These are phyloP conservation scores for Ditylenchus dipsaci DNA, from an alignment of 1,140 invertebrate genomes.

Conservation along the genomic window DNA sequence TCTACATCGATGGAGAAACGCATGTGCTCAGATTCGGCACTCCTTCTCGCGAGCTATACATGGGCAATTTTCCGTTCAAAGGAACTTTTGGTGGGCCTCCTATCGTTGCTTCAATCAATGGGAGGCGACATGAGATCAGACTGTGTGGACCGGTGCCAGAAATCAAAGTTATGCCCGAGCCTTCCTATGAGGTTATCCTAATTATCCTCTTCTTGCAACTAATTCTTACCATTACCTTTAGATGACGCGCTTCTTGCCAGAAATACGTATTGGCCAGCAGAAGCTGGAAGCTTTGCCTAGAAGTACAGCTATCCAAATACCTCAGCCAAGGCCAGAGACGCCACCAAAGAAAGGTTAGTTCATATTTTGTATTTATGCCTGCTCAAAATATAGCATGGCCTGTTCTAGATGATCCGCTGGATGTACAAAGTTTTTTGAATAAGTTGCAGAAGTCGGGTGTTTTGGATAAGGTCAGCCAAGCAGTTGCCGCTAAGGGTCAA, in stretches of 20 bases:
- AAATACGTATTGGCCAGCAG: too few relatives aligned
- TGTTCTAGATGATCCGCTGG: neutral
- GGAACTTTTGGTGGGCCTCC: conserved; percentile 87
- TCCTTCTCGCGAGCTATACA: conserved; percentile 81
- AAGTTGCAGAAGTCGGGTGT: conserved; percentile 25
- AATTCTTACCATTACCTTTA: conserved; percentile 14
- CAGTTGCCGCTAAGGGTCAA: conserved; percentile 3
- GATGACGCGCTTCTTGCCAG: neutral
- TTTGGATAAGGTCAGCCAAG: conserved; percentile 12
- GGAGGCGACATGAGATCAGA: conserved; percentile 75
- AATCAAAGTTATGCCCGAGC: conserved; percentile 62
- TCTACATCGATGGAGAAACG: conserved; percentile 61
- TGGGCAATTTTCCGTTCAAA: conserved; percentile 79
- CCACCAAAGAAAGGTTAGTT: too few relatives aligned
- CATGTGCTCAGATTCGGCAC: conserved; percentile 77
- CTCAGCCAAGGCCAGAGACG: too few relatives aligned
- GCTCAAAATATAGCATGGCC: too few relatives aligned
- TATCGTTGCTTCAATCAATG: conserved; percentile 73
- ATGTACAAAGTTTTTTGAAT: conserved; percentile 18
- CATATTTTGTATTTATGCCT: too few relatives aligned
- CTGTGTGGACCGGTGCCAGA: conserved; percentile 75
- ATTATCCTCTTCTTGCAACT: conserved; percentile 26
- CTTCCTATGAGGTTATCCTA: conserved; percentile 49
- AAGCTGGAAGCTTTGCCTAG: too few relatives aligned
- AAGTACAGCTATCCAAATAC: too few relatives aligned